These are phyloP conservation scores for Atrina japonica DNA, from an alignment of 2,888 invertebrate genomes.

Conservation along the genomic window DNA sequence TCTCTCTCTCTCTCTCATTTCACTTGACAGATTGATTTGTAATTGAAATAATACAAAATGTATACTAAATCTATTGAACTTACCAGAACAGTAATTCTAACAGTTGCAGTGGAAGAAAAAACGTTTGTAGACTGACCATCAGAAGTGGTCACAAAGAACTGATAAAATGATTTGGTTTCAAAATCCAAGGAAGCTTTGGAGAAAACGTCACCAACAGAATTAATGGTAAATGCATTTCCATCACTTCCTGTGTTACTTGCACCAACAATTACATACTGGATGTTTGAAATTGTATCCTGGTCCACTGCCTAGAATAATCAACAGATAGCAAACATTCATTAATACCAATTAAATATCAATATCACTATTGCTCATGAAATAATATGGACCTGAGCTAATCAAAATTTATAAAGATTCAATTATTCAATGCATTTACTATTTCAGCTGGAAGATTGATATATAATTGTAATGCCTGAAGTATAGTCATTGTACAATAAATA, in stretches of 20 bases:
- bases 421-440: too few relatives aligned
- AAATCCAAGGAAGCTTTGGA: conserved; percentile 65
- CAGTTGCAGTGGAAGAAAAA: conserved; percentile 58
- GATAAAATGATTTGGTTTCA: conserved; percentile 61
- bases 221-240: conserved; percentile 47
- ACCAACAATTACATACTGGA: conserved; percentile 53
- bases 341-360: too few relatives aligned
- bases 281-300: conserved; percentile 53
- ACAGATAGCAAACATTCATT: too few relatives aligned
- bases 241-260: conserved; percentile 44
- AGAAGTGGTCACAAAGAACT: conserved; percentile 67
- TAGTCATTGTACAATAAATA: too few relatives aligned
- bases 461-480: too few relatives aligned
- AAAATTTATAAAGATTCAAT: too few relatives aligned
- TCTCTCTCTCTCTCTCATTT: too few relatives aligned
- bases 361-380: too few relatives aligned
- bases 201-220: conserved; percentile 57
- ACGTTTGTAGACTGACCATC: conserved; percentile 60
- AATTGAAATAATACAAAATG: neutral
- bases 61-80: conserved; percentile 31
- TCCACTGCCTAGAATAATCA: conserved; percentile 61
- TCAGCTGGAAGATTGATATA: too few relatives aligned
- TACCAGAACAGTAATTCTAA: conserved; percentile 71
- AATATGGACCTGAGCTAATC: too few relatives aligned
- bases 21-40: too few relatives aligned